Percentiles rank a stretch among this genome's conserved stretches.
phyloP scores from a whole-genome alignment of 2,113 vertebrate species.

The Halichoerus grypus region DNA sequence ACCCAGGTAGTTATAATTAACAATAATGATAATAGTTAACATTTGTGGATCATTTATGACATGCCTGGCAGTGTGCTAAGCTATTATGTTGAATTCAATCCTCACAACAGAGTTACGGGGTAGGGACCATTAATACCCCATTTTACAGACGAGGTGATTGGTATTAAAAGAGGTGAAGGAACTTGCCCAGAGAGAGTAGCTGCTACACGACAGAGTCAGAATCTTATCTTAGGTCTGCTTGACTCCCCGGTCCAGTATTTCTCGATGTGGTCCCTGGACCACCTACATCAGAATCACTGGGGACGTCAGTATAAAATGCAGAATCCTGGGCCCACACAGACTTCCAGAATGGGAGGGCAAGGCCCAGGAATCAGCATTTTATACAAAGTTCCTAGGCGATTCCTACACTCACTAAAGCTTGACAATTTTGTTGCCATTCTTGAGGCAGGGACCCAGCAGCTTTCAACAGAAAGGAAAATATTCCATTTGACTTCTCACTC shows the following conservation, averaged over 20 bases:
- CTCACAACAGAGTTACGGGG: background rate
- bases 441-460: background rate
- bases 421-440: background rate
- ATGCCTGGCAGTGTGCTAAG: background rate
- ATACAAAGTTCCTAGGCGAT: background rate
- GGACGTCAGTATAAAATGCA: background rate
- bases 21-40: conserved; percentile 20
- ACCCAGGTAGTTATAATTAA: conserved; percentile 33
- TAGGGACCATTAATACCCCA: background rate
- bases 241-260: background rate
- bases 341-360: background rate
- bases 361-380: background rate
- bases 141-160: conserved; percentile 11
- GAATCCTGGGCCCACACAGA: background rate
- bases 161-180: background rate
- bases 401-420: background rate
- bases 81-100: background rate
- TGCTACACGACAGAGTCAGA: background rate
- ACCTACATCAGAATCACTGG: background rate
- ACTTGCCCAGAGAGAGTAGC: background rate
- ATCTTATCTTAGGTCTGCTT: background rate
- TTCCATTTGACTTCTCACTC: conserved; percentile 24
- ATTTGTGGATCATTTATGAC: conserved; percentile 40
- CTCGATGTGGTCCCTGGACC: background rate
- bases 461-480: conserved; percentile 47